These are phyloP conservation scores for Hermatobates lingyangjiaoensis DNA, from an alignment of 1,140 invertebrate species.

Conservation along the genomic window DNA sequence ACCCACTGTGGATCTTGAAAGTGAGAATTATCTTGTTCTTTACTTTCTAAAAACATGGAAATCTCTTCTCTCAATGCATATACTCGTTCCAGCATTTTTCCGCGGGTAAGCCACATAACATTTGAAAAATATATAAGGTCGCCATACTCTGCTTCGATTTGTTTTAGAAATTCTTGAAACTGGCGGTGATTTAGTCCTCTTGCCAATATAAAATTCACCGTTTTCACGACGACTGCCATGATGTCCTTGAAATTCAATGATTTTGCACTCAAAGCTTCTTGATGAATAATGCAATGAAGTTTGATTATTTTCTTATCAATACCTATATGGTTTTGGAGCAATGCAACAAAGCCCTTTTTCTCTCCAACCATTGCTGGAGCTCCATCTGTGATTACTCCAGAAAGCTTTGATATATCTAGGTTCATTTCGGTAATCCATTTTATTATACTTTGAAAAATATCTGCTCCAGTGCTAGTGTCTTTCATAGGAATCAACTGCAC, in stretches of 20 bases:
- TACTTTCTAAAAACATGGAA: not conserved
- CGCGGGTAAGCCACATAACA: slow-evolving; percentile 20
- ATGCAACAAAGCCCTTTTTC: slow-evolving; percentile 17
- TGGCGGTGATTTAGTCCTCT: slow-evolving; percentile 20
- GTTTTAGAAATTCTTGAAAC: slow-evolving; percentile 21
- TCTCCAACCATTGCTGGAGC: slow-evolving; percentile 20
- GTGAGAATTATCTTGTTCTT: slow-evolving; percentile 9
- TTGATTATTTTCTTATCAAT: slow-evolving; percentile 12
- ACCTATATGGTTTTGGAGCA: slow-evolving; percentile 15
- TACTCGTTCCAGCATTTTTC: slow-evolving; percentile 16
- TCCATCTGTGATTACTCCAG: slow-evolving; percentile 21
- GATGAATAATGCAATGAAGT: slow-evolving; percentile 22
- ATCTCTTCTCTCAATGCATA: slow-evolving; percentile 3
- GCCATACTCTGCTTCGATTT: slow-evolving; percentile 19
- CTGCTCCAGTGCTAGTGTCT: slow-evolving; percentile 18
- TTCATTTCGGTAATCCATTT: slow-evolving; percentile 12
- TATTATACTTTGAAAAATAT: slow-evolving; percentile 19
- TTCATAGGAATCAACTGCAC: slow-evolving; percentile 17
- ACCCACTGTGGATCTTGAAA: slow-evolving; percentile 12
- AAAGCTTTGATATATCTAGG: slow-evolving; percentile 14
- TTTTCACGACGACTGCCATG: slow-evolving; percentile 19
- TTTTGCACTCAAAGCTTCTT: slow-evolving; percentile 19
- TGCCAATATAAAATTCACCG: too few species aligned
- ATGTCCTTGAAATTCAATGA: slow-evolving; percentile 19
- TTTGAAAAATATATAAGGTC: slow-evolving; percentile 14